These are phyloP conservation scores for Halesus radiatus DNA, from an alignment of 1,140 invertebrate species.

Conservation along the genomic window DNA sequence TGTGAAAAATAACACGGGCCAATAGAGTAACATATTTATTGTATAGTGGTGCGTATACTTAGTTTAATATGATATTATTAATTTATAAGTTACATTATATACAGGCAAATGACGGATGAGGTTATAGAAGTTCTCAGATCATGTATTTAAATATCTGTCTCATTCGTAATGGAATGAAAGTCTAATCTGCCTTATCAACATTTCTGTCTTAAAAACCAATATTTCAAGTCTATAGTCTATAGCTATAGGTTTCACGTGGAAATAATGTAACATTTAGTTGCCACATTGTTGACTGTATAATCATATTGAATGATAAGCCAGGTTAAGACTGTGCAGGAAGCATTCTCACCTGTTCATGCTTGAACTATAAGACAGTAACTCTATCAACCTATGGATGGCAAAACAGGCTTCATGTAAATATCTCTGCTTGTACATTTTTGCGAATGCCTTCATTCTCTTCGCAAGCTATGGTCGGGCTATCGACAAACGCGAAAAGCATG, in stretches of 20 bases:
- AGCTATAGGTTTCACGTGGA: conserved; percentile 9
- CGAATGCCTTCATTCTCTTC: conserved; percentile 57
- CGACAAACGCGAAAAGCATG: conserved; percentile 74
- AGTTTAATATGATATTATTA: conserved; percentile 53
- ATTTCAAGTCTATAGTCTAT: no score
- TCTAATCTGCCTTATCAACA: conserved; percentile 57
- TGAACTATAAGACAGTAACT: conserved; percentile 56
- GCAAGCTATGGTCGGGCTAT: conserved; percentile 58
- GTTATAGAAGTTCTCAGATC: conserved; percentile 50
- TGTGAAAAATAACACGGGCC: conserved; percentile 63
- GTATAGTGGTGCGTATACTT: conserved; percentile 58
- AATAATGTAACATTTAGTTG: not conserved
- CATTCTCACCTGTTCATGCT: conserved; percentile 75
- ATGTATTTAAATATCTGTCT: conserved; percentile 45
- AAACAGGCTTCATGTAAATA: conserved; percentile 71
- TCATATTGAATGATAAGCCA: conserved; percentile 64
- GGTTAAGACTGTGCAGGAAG: conserved; percentile 76
- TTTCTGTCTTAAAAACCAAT: conserved; percentile 22
- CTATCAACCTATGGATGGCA: conserved; percentile 52
- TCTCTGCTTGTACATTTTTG: conserved; percentile 69
- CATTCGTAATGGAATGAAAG: conserved; percentile 49
- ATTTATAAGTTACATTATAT: conserved; percentile 33
- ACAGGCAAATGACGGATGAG: conserved; percentile 53
- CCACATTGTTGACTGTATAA: conserved; percentile 30
- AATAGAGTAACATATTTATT: conserved; percentile 56